A percentile compares a stretch with the other conserved stretches of the same genome.
phyloP scores from a whole-genome alignment of 2,113 vertebrate species.

The Stigmatopora argus region DNA sequence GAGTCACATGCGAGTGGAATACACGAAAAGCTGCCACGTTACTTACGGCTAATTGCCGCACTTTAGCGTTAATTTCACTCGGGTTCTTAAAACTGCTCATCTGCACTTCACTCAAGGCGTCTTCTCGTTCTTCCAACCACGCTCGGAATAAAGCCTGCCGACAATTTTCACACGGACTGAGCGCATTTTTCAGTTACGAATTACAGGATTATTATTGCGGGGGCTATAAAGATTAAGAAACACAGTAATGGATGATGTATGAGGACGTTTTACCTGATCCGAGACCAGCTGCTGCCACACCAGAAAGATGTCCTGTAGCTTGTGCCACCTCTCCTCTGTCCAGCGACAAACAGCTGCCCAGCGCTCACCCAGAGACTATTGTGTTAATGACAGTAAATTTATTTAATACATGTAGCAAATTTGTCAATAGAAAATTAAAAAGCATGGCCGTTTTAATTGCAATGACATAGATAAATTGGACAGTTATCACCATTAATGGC shows the following conservation, averaged over 20 bases:
- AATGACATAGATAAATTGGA: too few species aligned
- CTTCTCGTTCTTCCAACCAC: slow-evolving; percentile 89
- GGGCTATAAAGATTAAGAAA: background rate
- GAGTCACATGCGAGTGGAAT: background rate
- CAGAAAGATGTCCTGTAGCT: slow-evolving; percentile 81
- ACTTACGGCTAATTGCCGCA: slow-evolving; percentile 89
- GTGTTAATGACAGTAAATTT: too few species aligned
- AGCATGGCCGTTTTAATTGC: too few species aligned
- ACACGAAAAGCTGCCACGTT: background rate
- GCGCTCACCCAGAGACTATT: slow-evolving; percentile 85
- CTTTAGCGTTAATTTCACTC: slow-evolving; percentile 81
- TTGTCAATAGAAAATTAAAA: too few species aligned
- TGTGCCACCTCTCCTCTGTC: slow-evolving; percentile 88
- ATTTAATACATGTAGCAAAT: too few species aligned
- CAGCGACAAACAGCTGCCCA: slow-evolving; percentile 97
- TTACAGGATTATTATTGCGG: background rate
- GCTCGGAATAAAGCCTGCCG: slow-evolving; percentile 79
- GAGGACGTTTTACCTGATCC: slow-evolving; percentile 78
- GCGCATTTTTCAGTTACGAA: too few species aligned
- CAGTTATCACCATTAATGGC: too few species aligned
- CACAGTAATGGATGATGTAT: background rate
- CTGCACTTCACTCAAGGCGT: slow-evolving; percentile 82
- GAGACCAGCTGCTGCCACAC: slow-evolving; percentile 88
- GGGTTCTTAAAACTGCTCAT: slow-evolving; percentile 84
- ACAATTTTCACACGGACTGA: too few species aligned